These are phyloP conservation scores for Cygnus olor DNA, from an alignment of 2,797 vertebrate genomes.

Conservation along the genomic window DNA sequence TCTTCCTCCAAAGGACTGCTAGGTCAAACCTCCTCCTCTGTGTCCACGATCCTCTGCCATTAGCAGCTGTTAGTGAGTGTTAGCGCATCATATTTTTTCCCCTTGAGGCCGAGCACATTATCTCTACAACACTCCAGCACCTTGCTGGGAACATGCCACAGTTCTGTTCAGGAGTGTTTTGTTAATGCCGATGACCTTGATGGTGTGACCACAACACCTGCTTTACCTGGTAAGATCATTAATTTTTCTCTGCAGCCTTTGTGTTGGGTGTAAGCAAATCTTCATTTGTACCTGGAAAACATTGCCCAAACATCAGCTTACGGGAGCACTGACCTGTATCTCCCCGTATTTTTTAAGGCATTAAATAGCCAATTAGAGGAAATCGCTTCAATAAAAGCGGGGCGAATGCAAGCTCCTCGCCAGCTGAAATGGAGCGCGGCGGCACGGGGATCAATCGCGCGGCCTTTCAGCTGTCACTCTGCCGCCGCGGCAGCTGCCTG, in stretches of 20 bases:
- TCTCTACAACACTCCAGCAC: constrained; percentile 42
- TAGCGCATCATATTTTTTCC: constrained; percentile 29
- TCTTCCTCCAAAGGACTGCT: constrained; percentile 9
- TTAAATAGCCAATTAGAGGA: constrained; percentile 58
- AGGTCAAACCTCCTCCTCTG: constrained; percentile 50
- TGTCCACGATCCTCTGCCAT: constrained; percentile 13
- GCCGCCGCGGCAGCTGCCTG: constrained; percentile 33
- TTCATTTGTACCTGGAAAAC: constrained; percentile 55
- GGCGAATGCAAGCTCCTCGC: background rate
- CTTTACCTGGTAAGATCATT: constrained; percentile 73
- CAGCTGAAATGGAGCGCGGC: constrained; percentile 16
- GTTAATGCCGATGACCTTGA: constrained; percentile 58
- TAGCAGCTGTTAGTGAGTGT: constrained; percentile 48
- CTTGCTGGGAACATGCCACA: constrained; percentile 36
- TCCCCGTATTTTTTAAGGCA: constrained; percentile 10
- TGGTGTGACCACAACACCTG: constrained; percentile 71
- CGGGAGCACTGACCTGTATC: constrained; percentile 53
- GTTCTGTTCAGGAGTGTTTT: constrained; percentile 32
- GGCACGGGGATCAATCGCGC: background rate
- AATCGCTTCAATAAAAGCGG: constrained; percentile 28
- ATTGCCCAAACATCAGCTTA: background rate
- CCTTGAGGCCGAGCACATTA: constrained; percentile 31
- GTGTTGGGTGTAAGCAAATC: constrained; percentile 69
- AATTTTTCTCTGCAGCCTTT: constrained; percentile 48
- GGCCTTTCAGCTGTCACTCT: constrained; percentile 50